Conservation (phyloP, 2,113 vertebrate genomes). For the Manacus vitellinus region DNA sequence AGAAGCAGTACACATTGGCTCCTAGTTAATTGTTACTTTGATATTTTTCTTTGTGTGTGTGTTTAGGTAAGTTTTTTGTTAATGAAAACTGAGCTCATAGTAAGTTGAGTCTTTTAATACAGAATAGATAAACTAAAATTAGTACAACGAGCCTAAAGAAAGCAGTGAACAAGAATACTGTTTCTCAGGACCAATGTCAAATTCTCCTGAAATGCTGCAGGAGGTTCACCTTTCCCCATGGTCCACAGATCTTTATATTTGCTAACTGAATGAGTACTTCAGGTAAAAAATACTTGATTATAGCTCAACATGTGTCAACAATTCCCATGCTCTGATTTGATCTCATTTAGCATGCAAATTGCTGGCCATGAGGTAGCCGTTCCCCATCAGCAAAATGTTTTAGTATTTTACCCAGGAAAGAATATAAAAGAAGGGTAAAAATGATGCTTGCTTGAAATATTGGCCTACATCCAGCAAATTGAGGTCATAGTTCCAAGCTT, state of each 20-base stretch:
- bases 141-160: background rate
- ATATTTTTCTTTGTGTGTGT: background rate
- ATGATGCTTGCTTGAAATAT: background rate
- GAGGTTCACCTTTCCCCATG: background rate
- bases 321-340: background rate
- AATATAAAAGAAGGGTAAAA: background rate
- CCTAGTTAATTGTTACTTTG: background rate
- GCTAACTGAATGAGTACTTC: background rate
- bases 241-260: background rate
- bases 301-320: accelerated
- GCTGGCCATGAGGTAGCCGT: background rate
- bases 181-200: background rate
- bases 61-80: background rate
- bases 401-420: background rate
- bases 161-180: background rate
- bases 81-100: background rate
- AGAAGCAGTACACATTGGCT: background rate
- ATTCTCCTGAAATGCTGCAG: background rate
- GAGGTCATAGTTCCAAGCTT: background rate
- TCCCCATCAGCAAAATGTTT: background rate
- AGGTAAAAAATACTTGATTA: background rate
- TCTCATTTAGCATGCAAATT: background rate
- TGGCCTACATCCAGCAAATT: background rate
- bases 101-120: background rate
- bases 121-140: background rate